These are phyloP conservation scores for Mus minutoides DNA, from an alignment of 2,797 vertebrate species.

Conservation along the genomic window DNA sequence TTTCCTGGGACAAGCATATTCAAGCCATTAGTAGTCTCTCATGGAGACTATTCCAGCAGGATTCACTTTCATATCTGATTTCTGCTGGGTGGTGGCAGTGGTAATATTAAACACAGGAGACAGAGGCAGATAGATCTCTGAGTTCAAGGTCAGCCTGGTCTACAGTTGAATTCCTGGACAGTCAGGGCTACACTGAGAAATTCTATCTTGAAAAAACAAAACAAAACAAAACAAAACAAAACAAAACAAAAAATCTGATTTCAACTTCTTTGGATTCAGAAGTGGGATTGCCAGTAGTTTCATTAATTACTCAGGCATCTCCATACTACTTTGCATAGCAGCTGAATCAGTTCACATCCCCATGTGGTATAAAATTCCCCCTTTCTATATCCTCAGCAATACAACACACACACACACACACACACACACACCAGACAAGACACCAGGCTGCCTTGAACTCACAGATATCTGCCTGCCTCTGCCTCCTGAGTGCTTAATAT, in stretches of 20 bases:
- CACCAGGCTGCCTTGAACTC: too few relatives aligned
- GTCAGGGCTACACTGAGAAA: not conserved
- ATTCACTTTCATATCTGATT: not conserved
- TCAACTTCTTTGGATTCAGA: not conserved
- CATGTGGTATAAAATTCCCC: not conserved
- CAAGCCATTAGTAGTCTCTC: not conserved
- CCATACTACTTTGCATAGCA: not conserved
- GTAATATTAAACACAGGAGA: not conserved
- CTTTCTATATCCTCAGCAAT: not conserved
- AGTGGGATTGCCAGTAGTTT: not conserved
- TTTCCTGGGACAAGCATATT: not conserved
- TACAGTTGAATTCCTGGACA: not conserved
- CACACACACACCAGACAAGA: too few relatives aligned
- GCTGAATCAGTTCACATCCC: not conserved
- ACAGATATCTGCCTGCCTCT: too few relatives aligned
- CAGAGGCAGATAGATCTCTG: not conserved
- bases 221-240: not conserved
- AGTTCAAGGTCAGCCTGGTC: not conserved
- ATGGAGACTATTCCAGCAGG: not conserved
- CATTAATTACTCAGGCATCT: not conserved
- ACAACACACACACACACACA: too few relatives aligned
- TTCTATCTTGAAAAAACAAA: not conserved
- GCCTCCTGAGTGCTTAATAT: too few relatives aligned
- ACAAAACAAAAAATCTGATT: not conserved
- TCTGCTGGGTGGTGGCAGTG: not conserved